Percentiles rank a stretch among this genome's conserved stretches.
These are phyloP conservation scores for Apotomis capreana DNA, from an alignment of 2,888 invertebrate genomes.

Conservation along the genomic window DNA sequence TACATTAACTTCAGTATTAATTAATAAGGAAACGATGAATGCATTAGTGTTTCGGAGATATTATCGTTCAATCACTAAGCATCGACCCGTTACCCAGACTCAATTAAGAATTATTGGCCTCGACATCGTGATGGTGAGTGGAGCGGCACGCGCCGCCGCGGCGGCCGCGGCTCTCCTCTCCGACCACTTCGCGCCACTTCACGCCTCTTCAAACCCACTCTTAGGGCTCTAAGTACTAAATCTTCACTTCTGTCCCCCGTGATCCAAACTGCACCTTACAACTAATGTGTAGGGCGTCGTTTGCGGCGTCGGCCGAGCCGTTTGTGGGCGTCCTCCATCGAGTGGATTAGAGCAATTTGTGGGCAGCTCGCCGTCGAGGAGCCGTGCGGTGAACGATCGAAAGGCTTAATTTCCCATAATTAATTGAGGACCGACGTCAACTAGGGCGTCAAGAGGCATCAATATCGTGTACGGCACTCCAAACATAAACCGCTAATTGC, in stretches of 20 bases:
- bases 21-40: too few species aligned
- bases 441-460: constrained; percentile 2
- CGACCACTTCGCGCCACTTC: constrained; percentile 10
- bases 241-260: constrained; percentile 14
- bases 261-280: constrained; percentile 8
- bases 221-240: constrained; percentile 23
- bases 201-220: constrained; percentile 25
- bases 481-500: constrained; percentile 1
- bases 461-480: background rate
- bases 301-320: background rate
- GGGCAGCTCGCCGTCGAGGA: constrained; percentile 9
- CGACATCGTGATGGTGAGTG: constrained; percentile 18
- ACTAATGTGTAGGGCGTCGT: constrained; percentile 1
- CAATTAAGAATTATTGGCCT: constrained; percentile 28
- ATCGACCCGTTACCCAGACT: constrained; percentile 12
- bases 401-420: constrained; percentile 13
- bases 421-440: constrained; percentile 11
- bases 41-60: too few species aligned
- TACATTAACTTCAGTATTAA: too few species aligned
- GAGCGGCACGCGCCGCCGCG: constrained; percentile 19
- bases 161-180: background rate
- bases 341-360: constrained; percentile 39
- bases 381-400: constrained; percentile 13
- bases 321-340: constrained; percentile 13
- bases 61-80: background rate